Conservation (phyloP, 2,113 vertebrate genomes). For the Eulacestoma nigropectus region DNA sequence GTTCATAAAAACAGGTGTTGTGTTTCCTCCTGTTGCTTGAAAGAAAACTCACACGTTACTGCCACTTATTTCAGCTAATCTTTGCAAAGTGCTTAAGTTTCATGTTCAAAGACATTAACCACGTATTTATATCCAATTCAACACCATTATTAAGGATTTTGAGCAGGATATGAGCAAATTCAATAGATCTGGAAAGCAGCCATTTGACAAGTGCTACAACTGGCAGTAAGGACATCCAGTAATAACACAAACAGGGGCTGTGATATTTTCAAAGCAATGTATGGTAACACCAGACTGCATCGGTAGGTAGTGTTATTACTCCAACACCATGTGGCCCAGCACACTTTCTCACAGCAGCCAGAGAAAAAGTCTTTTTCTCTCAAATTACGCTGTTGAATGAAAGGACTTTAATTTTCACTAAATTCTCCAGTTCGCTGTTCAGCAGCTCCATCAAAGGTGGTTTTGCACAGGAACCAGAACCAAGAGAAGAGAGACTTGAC, state of each 20-base stretch:
- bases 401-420: neutral
- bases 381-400: neutral
- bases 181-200: constrained; percentile 47
- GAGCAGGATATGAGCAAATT: constrained; percentile 44
- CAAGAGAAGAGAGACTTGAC: neutral
- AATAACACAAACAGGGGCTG: neutral
- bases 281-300: neutral
- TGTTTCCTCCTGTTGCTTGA: neutral
- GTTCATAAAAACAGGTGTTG: neutral
- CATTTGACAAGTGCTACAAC: neutral
- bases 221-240: neutral
- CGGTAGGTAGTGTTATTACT: neutral
- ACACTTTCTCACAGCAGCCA: neutral
- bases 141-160: constrained; percentile 52
- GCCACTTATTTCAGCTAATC: neutral
- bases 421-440: neutral
- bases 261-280: neutral
- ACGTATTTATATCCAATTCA: constrained; percentile 40
- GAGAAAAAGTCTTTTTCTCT: neutral
- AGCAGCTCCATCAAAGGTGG: neutral
- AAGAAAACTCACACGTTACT: neutral
- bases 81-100: constrained; percentile 22
- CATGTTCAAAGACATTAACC: constrained; percentile 7
- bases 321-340: neutral
- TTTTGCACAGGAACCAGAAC: neutral